Percentiles rank a stretch among this genome's conserved stretches.
These are phyloP conservation scores for Cepaea hortensis DNA, from an alignment of 2,888 invertebrate genomes.

Conservation along the genomic window DNA sequence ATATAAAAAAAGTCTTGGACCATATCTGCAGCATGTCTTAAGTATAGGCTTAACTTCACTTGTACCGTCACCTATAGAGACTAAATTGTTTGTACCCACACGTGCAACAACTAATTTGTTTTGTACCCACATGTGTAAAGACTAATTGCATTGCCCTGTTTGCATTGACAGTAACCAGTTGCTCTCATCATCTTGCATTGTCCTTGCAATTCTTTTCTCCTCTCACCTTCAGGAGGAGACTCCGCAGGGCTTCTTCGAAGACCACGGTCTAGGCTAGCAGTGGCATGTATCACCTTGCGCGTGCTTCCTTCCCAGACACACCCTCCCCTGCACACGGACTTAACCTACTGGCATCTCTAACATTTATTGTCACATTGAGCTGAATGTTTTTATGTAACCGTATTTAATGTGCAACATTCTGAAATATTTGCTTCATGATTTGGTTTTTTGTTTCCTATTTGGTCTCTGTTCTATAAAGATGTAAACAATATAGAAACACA, in stretches of 20 bases:
- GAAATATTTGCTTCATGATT: no score
- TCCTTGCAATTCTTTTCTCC: constrained; percentile 33
- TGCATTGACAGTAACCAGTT: neutral
- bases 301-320: neutral
- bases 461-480: no score
- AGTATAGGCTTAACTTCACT: no score
- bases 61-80: no score
- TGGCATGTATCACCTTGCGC: neutral
- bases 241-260: constrained; percentile 98
- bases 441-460: no score
- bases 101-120: neutral
- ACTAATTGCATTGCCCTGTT: neutral
- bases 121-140: no score
- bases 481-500: no score
- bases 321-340: constrained; percentile 4
- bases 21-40: no score
- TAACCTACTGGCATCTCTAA: neutral
- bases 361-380: neutral
- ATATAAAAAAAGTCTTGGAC: no score
- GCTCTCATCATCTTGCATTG: constrained; percentile 11
- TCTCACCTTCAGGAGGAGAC: constrained; percentile 90
- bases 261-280: constrained; percentile 46
- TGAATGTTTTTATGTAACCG: no score
- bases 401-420: no score
- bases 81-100: neutral